phyloP scores from a whole-genome alignment of 2,797 vertebrate species.

The Discoglossus pictus region DNA sequence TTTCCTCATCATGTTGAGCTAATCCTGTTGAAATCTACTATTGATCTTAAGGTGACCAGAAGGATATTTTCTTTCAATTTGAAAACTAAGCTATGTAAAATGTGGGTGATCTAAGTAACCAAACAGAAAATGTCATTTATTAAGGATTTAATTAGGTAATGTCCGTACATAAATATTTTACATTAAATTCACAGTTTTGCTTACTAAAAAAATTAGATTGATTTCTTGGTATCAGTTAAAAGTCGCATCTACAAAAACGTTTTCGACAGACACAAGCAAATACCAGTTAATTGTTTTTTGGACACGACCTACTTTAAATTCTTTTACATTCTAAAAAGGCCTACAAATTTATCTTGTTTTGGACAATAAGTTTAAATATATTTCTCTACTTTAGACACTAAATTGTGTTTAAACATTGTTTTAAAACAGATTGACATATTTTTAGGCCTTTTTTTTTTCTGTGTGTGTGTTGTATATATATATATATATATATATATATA shows the following conservation, averaged over 20 bases:
- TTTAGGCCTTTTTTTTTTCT: background rate
- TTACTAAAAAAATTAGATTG: background rate
- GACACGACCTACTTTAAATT: too few species aligned
- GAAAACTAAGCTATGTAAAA: constrained; percentile 42
- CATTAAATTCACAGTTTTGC: background rate
- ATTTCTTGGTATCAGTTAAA: background rate
- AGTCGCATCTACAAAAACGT: too few species aligned
- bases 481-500: background rate
- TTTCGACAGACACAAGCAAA: too few species aligned
- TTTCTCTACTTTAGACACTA: background rate
- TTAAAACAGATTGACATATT: background rate
- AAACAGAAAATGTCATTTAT: background rate
- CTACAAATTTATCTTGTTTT: too few species aligned
- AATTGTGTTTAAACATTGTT: too few species aligned
- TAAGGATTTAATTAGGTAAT: background rate
- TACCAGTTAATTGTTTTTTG: too few species aligned
- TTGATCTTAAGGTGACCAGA: constrained; percentile 45
- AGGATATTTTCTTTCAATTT: constrained; percentile 35
- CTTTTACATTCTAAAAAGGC: too few species aligned
- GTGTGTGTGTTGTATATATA: too few species aligned
- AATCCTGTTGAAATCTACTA: constrained; percentile 48
- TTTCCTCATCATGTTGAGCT: constrained; percentile 59
- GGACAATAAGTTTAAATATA: too few species aligned
- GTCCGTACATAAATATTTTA: constrained; percentile 2
- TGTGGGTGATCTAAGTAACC: background rate